These are phyloP conservation scores for Oreotrochilus melanogaster DNA, from an alignment of 2,113 vertebrate genomes.

Conservation along the genomic window DNA sequence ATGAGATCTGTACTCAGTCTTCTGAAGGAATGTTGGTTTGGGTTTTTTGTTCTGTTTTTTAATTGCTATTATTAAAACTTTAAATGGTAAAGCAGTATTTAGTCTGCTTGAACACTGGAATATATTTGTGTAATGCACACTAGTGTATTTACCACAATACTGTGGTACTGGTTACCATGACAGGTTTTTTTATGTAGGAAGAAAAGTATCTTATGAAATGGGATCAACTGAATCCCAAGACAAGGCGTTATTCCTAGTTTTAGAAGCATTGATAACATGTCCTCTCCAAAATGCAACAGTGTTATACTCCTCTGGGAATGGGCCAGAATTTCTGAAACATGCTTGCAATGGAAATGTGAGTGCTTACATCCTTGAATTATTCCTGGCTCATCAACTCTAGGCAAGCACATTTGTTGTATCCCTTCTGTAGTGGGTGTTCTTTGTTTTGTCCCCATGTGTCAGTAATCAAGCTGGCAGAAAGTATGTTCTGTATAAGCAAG, in stretches of 20 bases:
- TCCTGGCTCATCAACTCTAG: background rate
- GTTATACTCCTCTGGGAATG: background rate
- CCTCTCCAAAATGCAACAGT: background rate
- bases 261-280: background rate
- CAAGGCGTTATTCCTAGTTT: background rate
- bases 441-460: background rate
- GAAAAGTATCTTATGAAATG: background rate
- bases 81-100: background rate
- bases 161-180: background rate
- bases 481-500: background rate
- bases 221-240: background rate
- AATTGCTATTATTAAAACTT: background rate
- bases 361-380: background rate
- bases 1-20: background rate
- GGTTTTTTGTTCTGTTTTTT: background rate
- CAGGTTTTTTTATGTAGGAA: background rate
- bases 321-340: background rate
- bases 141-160: background rate
- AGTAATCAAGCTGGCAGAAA: background rate
- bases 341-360: background rate
- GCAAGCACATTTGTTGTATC: background rate
- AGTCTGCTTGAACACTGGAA: background rate
- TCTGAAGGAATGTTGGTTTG: background rate
- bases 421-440: background rate
- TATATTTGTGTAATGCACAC: background rate